Evolutionary conservation across 2,888 invertebrate genomes (phyloP).

Genomic region (Priocnemis perturbator): DNA sequence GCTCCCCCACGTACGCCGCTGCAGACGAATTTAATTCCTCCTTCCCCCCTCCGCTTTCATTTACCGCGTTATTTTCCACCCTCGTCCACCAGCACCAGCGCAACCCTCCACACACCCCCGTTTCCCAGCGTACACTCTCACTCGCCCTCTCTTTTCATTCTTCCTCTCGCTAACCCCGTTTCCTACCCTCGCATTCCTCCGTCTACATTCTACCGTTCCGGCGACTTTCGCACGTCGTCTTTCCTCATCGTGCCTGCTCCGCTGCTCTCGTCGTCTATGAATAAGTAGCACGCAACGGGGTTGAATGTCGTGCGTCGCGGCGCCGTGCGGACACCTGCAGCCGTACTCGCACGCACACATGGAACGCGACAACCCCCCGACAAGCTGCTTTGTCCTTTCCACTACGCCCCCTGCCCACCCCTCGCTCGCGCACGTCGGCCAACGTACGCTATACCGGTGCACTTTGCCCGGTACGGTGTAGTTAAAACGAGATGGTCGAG

Average conservation of each 20-base stretch:
- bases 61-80: no score
- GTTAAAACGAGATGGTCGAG: no score
- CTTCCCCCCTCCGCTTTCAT: no score
- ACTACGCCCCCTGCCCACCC: neutral
- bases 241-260: constrained; percentile 13
- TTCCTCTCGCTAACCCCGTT: neutral
- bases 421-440: no score
- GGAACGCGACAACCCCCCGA: no score
- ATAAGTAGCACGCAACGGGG: neutral
- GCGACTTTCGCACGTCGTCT: neutral
- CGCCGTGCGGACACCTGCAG: constrained; percentile 11
- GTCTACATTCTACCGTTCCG: no score
- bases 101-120: neutral
- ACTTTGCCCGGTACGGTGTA: no score
- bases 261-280: constrained; percentile 8
- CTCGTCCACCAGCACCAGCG: no score
- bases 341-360: no score
- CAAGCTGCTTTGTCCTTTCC: neutral
- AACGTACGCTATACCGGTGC: no score
- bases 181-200: neutral
- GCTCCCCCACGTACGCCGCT: no score
- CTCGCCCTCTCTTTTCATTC: constrained; percentile 1
- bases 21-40: no score
- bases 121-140: neutral
- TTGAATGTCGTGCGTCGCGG: neutral